A percentile compares a stretch with the other conserved stretches of the same genome.
These are phyloP conservation scores for Chalcosyrphus nemorum DNA, from an alignment of 2,888 invertebrate genomes.

Conservation along the genomic window DNA sequence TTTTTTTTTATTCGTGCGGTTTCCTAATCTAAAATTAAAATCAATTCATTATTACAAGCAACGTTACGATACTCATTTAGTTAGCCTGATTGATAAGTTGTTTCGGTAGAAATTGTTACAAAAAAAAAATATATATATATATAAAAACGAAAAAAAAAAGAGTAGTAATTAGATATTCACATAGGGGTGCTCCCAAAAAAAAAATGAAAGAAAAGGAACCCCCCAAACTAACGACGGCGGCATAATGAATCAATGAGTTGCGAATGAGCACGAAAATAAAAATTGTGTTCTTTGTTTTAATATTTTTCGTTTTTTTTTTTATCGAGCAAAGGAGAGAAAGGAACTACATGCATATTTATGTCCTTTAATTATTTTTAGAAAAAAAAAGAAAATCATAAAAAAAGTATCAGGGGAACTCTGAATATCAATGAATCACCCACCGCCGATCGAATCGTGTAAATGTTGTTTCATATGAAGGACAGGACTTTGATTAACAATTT, in stretches of 20 bases:
- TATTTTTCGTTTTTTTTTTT: constrained; percentile 8
- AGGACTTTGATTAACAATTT: background rate
- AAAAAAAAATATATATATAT: constrained; percentile 9
- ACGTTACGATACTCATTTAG: constrained; percentile 69
- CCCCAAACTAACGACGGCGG: background rate
- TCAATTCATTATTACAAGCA: constrained; percentile 72
- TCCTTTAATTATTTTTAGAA: constrained; percentile 62
- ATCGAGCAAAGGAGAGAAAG: constrained; percentile 3
- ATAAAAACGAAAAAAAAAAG: constrained; percentile 26
- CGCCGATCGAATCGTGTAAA: constrained; percentile 37
- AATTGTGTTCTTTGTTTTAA: constrained; percentile 33
- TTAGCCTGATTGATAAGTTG: constrained; percentile 71
- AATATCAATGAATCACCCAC: constrained; percentile 50
- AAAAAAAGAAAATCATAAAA: constrained; percentile 30
- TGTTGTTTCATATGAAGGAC: constrained; percentile 34
- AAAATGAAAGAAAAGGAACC: background rate
- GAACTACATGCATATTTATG: constrained; percentile 68
- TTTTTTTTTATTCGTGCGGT: constrained; percentile 51
- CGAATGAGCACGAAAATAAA: constrained; percentile 57
- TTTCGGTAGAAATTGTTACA: constrained; percentile 54
- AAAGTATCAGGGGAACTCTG: background rate
- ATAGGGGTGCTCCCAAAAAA: constrained; percentile 39
- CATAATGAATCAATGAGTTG: constrained; percentile 55
- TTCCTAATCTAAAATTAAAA: constrained; percentile 73
- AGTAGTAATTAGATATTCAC: constrained; percentile 69